A percentile compares a stretch with the other conserved stretches of the same genome.
These are phyloP conservation scores for Aphaenogaster rudis DNA, from an alignment of 1,140 invertebrate genomes.

Conservation along the genomic window DNA sequence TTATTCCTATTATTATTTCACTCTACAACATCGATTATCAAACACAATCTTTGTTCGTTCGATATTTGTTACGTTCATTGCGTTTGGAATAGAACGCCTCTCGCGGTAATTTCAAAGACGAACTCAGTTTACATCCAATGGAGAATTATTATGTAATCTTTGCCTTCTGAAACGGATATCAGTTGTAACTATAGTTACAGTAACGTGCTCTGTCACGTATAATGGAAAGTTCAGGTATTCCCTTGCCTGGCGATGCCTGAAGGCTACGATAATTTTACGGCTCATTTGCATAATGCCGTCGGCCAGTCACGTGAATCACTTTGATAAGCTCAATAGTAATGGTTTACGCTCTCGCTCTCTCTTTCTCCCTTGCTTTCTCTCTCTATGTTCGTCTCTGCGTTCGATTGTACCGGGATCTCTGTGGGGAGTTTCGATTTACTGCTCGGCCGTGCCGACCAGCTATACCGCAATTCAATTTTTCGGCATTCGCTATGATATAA, in stretches of 20 bases:
- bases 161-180: conserved; percentile 46
- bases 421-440: conserved; percentile 43
- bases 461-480: conserved; percentile 53
- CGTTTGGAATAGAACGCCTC: neutral
- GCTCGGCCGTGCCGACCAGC: conserved; percentile 7
- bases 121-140: conserved; percentile 30
- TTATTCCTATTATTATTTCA: neutral
- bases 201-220: conserved; percentile 41
- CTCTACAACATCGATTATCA: neutral
- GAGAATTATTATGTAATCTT: conserved; percentile 57
- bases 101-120: conserved; percentile 35
- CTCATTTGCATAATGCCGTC: conserved; percentile 73
- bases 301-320: conserved; percentile 73
- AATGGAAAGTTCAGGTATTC: conserved; percentile 67
- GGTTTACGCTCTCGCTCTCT: conserved; percentile 59
- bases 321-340: conserved; percentile 76
- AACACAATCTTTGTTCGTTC: neutral
- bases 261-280: conserved; percentile 73
- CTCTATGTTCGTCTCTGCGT: conserved; percentile 50
- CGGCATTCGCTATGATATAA: conserved; percentile 40
- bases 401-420: conserved; percentile 46
- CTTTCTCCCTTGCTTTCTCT: conserved; percentile 5
- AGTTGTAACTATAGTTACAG: conserved; percentile 16
- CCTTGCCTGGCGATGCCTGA: conserved; percentile 60
- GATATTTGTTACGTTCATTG: neutral